phyloP scores from a whole-genome alignment of 1,140 invertebrate genomes.

The Drosophila eugracilis region DNA sequence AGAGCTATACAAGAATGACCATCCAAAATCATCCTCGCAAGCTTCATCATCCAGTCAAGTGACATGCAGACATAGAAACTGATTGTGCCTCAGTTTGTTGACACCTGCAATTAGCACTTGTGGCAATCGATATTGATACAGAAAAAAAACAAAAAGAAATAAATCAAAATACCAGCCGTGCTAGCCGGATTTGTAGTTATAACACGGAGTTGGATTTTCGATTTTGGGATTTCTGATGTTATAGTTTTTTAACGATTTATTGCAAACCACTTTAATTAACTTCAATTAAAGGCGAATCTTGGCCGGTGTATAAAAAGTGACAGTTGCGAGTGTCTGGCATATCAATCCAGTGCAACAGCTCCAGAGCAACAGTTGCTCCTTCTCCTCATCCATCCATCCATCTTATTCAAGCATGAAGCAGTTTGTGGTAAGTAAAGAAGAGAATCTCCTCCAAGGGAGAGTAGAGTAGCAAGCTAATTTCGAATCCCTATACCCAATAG shows the following conservation, averaged over 20 bases:
- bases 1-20: background rate
- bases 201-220: slow-evolving; percentile 23
- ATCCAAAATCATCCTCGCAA: background rate
- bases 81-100: slow-evolving; percentile 55
- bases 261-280: slow-evolving; percentile 81
- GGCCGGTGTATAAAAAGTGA: slow-evolving; percentile 63
- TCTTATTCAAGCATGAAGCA: slow-evolving; percentile 62
- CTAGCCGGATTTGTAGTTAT: slow-evolving; percentile 73
- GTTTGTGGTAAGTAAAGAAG: slow-evolving; percentile 66
- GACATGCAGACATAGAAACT: slow-evolving; percentile 39
- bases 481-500: slow-evolving; percentile 9
- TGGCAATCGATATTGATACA: slow-evolving; percentile 1
- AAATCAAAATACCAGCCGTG: slow-evolving; percentile 40
- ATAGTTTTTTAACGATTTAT: slow-evolving; percentile 80
- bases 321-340: slow-evolving; percentile 12
- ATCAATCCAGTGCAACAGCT: slow-evolving; percentile 70
- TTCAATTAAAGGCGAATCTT: slow-evolving; percentile 67
- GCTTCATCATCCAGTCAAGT: slow-evolving; percentile 12
- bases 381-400: slow-evolving; percentile 9
- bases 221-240: slow-evolving; percentile 34
- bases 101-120: slow-evolving; percentile 61
- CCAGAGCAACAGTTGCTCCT: slow-evolving; percentile 42
- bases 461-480: background rate
- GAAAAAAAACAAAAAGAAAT: slow-evolving; percentile 12
- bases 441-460: background rate